Conservation (phyloP, 1,140 invertebrate species). For the Tetramorium simillimum region DNA sequence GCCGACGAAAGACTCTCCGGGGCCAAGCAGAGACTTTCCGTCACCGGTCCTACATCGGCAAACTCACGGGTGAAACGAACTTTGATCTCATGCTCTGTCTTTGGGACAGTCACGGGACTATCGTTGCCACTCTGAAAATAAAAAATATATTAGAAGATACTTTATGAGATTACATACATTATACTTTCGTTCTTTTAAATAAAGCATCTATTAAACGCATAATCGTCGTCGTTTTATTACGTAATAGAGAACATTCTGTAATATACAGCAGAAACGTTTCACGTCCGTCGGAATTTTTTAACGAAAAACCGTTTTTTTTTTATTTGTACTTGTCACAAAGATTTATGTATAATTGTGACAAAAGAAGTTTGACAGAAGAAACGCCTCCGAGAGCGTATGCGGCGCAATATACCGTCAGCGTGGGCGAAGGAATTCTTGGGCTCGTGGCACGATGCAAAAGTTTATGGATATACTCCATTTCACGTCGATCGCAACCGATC, state of each 20-base stretch:
- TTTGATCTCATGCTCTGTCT: constrained; percentile 78
- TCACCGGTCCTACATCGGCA: constrained; percentile 66
- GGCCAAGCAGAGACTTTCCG: constrained; percentile 29
- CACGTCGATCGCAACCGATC: background rate
- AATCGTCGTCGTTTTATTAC: too few relatives aligned
- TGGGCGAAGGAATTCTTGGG: constrained; percentile 63
- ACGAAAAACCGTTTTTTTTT: background rate
- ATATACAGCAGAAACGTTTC: background rate
- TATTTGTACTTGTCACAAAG: background rate
- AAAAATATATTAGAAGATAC: background rate
- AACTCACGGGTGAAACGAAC: constrained; percentile 78
- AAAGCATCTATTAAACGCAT: background rate
- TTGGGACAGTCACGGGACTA: constrained; percentile 10
- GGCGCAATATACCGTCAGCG: constrained; percentile 68
- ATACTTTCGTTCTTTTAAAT: background rate
- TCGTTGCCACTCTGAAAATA: constrained; percentile 74
- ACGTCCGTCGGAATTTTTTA: background rate
- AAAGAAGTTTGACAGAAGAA: background rate
- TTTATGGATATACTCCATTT: constrained; percentile 80
- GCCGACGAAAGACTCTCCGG: constrained; percentile 77
- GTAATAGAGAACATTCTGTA: too few relatives aligned
- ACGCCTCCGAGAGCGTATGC: background rate
- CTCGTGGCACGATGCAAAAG: constrained; percentile 73
- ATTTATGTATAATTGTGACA: background rate
- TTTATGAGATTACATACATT: background rate